These are phyloP conservation scores for Nothobranchius furzeri DNA, from an alignment of 2,113 vertebrate species.

Conservation along the genomic window DNA sequence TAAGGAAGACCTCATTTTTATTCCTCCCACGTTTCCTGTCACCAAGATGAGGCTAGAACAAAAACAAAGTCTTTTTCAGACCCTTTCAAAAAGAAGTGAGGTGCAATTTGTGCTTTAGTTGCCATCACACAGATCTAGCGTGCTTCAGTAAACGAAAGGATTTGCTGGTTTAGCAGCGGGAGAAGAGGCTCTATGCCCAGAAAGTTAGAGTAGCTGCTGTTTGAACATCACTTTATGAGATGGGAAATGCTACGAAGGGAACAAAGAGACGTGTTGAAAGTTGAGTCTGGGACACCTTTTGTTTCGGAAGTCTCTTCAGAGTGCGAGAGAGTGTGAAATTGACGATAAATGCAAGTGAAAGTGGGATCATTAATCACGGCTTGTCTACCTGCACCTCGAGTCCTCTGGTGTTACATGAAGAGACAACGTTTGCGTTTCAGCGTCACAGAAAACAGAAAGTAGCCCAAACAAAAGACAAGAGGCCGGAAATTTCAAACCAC, in stretches of 20 bases:
- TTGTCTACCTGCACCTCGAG: not conserved
- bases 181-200: too few species aligned
- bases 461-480: not conserved
- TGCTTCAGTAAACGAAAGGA: too few species aligned
- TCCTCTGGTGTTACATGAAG: not conserved
- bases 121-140: too few species aligned
- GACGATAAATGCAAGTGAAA: constrained; percentile 1
- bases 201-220: too few species aligned
- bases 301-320: not conserved
- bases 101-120: too few species aligned
- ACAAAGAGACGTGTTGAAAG: constrained; percentile 1
- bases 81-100: not conserved
- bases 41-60: constrained; percentile 29
- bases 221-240: not conserved
- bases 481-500: constrained; percentile 24
- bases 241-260: not conserved
- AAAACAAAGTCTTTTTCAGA: constrained; percentile 4
- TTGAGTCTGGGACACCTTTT: not conserved
- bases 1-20: constrained; percentile 50
- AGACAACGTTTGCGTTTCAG: not conserved
- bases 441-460: constrained; percentile 4
- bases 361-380: not conserved
- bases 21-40: constrained; percentile 49
- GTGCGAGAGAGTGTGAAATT: not conserved
- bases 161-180: not conserved